Conservation (phyloP, 2,113 vertebrate genomes). For the Grammomys dolichurus region DNA sequence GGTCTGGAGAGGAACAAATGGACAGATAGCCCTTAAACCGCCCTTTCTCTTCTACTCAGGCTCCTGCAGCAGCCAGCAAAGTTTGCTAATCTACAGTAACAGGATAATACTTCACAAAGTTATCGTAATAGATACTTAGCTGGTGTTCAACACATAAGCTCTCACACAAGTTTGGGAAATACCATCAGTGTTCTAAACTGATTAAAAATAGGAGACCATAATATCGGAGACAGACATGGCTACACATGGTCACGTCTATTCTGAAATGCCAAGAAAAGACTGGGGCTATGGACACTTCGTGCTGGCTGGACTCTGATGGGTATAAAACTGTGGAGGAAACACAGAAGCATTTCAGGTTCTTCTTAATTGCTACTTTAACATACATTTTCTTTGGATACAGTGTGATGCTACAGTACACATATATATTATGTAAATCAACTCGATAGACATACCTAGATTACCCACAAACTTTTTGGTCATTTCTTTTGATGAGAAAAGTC, state of each 20-base stretch:
- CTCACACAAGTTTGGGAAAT: not conserved
- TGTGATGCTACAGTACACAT: not conserved
- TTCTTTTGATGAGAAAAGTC: not conserved
- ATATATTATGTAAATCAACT: not conserved
- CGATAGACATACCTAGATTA: not conserved
- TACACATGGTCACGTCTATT: not conserved
- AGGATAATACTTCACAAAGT: not conserved
- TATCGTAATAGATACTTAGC: not conserved
- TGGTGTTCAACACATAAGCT: not conserved
- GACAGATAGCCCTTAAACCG: rapidly evolving
- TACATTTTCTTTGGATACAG: not conserved
- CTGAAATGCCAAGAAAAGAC: not conserved
- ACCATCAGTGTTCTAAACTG: not conserved
- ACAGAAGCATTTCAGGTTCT: not conserved
- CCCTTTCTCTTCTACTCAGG: not conserved
- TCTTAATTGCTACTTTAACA: not conserved
- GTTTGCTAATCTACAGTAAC: not conserved
- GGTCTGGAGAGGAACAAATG: not conserved
- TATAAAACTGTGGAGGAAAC: not conserved
- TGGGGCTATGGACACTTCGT: not conserved
- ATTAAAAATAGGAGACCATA: not conserved
- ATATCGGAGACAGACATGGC: not conserved
- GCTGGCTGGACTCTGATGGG: not conserved
- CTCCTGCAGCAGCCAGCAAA: not conserved
- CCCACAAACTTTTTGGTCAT: not conserved